Conservation (phyloP, 2,888 invertebrate genomes). For the Resseliella maxima region DNA sequence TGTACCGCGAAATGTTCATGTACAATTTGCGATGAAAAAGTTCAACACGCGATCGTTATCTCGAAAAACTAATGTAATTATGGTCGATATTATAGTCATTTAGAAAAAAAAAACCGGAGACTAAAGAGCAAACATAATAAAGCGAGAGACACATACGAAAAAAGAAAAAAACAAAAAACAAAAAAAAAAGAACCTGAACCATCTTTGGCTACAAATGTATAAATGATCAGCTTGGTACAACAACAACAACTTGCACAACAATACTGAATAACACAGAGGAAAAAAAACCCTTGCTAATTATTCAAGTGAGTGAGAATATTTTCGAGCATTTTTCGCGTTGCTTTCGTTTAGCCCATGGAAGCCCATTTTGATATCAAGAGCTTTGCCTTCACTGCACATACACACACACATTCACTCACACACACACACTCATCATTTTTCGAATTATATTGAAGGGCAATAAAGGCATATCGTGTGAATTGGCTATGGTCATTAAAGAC, state of each 20-base stretch:
- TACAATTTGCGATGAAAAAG: background rate
- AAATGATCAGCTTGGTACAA: background rate
- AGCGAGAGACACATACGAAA: background rate
- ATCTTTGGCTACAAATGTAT: conserved; percentile 9
- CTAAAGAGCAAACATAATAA: conserved; percentile 29
- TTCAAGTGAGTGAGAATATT: conserved; percentile 51
- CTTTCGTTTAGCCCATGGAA: background rate
- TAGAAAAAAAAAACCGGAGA: conserved; percentile 29
- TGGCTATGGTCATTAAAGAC: conserved; percentile 31
- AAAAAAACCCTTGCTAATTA: conserved; percentile 23
- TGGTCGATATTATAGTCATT: conserved; percentile 53
- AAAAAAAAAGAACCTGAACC: conserved; percentile 6
- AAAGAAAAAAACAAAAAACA: too few relatives aligned
- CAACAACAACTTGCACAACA: background rate
- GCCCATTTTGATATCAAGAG: background rate
- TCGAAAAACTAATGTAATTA: conserved; percentile 45
- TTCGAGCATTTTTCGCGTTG: conserved; percentile 48
- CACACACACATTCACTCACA: too few relatives aligned
- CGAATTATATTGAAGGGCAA: conserved; percentile 6
- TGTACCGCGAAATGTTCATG: conserved; percentile 7
- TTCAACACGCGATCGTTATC: conserved; percentile 53
- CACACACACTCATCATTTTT: conserved; percentile 13
- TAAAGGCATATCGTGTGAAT: conserved; percentile 24
- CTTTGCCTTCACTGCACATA: too few relatives aligned
- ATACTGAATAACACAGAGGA: background rate